phyloP scores from a whole-genome alignment of 2,797 vertebrate species.

The Sebastiscus albofasciatus region DNA sequence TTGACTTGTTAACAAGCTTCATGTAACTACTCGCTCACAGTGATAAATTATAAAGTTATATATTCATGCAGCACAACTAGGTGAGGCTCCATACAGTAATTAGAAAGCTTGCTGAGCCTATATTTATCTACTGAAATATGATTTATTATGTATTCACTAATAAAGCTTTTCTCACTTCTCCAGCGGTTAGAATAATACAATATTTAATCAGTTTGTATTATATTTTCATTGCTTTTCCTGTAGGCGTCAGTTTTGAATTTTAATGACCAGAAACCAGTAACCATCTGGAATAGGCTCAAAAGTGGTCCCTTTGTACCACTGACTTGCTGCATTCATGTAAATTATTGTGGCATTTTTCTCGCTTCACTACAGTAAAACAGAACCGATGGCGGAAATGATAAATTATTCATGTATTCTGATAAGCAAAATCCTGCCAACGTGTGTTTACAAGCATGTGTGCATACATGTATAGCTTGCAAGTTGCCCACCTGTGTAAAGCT shows the following conservation, averaged over 20 bases:
- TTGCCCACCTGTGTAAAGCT: slow-evolving; percentile 65
- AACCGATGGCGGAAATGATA: slow-evolving; percentile 40
- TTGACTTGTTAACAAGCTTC: background rate
- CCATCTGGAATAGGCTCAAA: slow-evolving; percentile 55
- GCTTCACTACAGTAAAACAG: slow-evolving; percentile 28
- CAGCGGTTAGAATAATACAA: background rate
- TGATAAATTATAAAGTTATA: background rate
- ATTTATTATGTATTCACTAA: background rate
- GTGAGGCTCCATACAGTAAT: background rate
- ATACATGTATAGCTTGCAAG: slow-evolving; percentile 39
- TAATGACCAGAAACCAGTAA: slow-evolving; percentile 25
- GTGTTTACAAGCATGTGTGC: slow-evolving; percentile 53
- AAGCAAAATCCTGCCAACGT: slow-evolving; percentile 32
- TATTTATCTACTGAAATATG: background rate
- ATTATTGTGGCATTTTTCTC: slow-evolving; percentile 46
- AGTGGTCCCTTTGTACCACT: slow-evolving; percentile 22
- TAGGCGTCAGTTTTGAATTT: slow-evolving; percentile 21
- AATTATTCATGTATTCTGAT: slow-evolving; percentile 53
- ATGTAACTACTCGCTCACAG: background rate
- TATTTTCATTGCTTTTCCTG: slow-evolving; percentile 3
- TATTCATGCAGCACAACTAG: background rate
- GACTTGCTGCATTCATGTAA: slow-evolving; percentile 33
- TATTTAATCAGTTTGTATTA: background rate
- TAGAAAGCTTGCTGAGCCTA: background rate
- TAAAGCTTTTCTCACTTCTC: background rate